Evolutionary conservation across 2,888 invertebrate species (phyloP), one percentile per base, ranked within the genome.

Genomic region (Iselma pallidipennis): DNA sequence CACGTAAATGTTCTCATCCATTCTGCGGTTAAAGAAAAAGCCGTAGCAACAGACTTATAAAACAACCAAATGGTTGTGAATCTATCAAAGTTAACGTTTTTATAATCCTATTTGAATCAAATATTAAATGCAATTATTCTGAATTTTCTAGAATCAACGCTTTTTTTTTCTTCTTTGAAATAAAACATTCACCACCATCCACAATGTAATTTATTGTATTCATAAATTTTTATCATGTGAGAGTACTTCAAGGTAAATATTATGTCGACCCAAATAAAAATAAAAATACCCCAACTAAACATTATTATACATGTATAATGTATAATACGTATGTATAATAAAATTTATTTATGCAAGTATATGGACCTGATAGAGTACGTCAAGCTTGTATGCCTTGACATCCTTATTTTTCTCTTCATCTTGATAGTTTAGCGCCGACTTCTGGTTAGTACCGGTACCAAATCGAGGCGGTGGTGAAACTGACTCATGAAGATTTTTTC

Each of bases 191-290:
- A 37, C 37, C 16, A 37, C 37, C 7, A 45, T 45, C n/a, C n/a
- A n/a, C n/a, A n/a, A 45, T 10, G 12, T 19, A 45, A 45, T n/a
- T 16, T 37, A 45, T 12, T 45, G 21, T 45, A 21, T 45, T 12
- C 45, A 25, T 26, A 48, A 55, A 48, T 45, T 55, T 45, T 55
- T 28, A 42, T 33, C 48, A 14, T 53, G 33, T 21, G 23, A 21
- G 37, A 57, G 59, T 56, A 60, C 59, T 54, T 59, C 61, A 63
- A 68, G 63, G 63, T 65, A 56, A 65, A 55, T 57, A 49, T 48
- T 53, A 59, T 63, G 61, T 68, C 73, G 71, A 73, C 71, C 71
- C 71, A 67, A 72, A 71, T 73, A 70, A 67, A 68, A 42, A 56
- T 60, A 71, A 71, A 70, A 71, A 51, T 51, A 59, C 48, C 55